Base-by-base conservation (phyloP, 1,140 invertebrate species). In the Pseudomyrmex pallidus region DNA sequence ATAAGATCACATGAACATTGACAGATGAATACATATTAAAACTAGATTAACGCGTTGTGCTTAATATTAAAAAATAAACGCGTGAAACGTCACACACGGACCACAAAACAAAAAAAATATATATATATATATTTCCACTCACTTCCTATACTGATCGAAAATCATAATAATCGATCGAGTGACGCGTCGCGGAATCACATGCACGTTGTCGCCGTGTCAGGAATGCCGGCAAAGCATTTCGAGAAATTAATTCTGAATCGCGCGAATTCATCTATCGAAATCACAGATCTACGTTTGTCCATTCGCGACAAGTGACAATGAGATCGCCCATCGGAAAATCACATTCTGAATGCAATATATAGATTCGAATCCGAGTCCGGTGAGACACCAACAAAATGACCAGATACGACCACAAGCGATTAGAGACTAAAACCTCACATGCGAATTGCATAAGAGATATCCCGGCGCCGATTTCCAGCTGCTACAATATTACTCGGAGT, bases 371-470 rank as follows among this genome's bases (percentile, higher is more conserved):
- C 44, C 4, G 9, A 20, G 17, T 25, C 2, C 2, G 56, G 20
- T 20, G 5, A 8, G 1, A 46, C 35, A 17, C 46, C 35, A 78
- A 77, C 17, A 15, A 13, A 20, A 78, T n/a, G 20, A 61, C 64
- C 66, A 50, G 66, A 10, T 50, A 72, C 17, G 44, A 59, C 20
- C 44, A 64, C 15, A 4, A 48, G 20, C 22, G 20, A 44, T 2
- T 22, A 62, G 7, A 20, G 15, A 59, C 76, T 80, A n/a, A 80
- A 80, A 72, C 35, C 44, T 12, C 66, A 48, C 62, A 44, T 15
- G 66, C 44, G 56, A 80, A 80, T 80, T 80, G 76, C 76, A 80
- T 59, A 80, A 80, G 76, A 78, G 22, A 50, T 72, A 70, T 80
- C 54, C 50, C 52, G 20, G 12, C 54, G 54, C 52, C 64, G 66